phyloP scores from a whole-genome alignment of 2,797 vertebrate species.

The Tamandua tetradactyla region DNA sequence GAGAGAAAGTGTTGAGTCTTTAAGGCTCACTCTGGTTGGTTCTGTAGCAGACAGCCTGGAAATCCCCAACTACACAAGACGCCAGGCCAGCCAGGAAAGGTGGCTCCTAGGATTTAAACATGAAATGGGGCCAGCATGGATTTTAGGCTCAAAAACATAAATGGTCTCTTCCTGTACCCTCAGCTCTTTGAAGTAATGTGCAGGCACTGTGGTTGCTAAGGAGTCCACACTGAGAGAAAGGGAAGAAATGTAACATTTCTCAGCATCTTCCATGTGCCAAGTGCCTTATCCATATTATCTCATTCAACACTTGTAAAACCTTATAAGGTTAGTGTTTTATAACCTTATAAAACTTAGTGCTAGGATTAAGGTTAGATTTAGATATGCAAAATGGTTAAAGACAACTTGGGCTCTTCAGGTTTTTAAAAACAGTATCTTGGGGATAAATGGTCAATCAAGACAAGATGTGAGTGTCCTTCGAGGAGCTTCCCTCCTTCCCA shows the following conservation, averaged over 20 bases:
- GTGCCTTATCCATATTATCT: background rate
- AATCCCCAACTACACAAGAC: background rate
- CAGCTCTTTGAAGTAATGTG: background rate
- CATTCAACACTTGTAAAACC: background rate
- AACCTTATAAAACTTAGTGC: background rate
- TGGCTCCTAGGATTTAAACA: background rate
- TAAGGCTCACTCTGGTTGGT: background rate
- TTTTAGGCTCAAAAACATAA: background rate
- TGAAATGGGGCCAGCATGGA: background rate
- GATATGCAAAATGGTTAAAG: background rate
- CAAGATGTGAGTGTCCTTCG: background rate
- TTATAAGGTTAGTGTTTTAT: background rate
- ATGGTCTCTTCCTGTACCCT: background rate
- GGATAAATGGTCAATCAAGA: background rate
- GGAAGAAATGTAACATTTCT: background rate
- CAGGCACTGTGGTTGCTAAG: background rate
- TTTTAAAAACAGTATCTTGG: background rate
- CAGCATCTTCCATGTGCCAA: background rate
- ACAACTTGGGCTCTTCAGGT: background rate
- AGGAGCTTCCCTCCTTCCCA: background rate
- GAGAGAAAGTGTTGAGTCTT: constrained; percentile 13
- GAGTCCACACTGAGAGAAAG: background rate
- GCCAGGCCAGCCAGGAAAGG: background rate
- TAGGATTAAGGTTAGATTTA: background rate
- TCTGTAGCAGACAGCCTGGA: constrained; percentile 27